Evolutionary conservation across 2,888 invertebrate genomes (phyloP).

Genomic region (Labia minor): DNA sequence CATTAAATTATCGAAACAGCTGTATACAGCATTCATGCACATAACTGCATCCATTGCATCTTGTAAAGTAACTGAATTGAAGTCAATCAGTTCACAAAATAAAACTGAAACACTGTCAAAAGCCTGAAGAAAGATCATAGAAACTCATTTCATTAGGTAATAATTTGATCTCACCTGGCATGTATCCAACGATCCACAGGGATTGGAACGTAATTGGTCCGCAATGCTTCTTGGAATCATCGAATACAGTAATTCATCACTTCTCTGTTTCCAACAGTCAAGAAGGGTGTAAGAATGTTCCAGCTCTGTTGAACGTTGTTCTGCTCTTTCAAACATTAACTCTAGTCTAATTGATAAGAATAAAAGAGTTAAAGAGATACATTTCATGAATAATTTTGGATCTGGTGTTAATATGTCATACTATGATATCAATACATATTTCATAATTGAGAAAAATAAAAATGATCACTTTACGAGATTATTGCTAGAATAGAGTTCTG

Average conservation of each 20-base stretch:
- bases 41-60: constrained; percentile 67
- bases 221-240: constrained; percentile 85
- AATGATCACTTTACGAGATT: too few species aligned
- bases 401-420: not conserved
- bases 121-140: constrained; percentile 42
- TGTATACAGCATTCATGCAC: constrained; percentile 77
- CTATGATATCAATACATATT: constrained; percentile 9
- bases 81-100: constrained; percentile 61
- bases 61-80: constrained; percentile 47
- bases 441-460: too few species aligned
- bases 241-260: constrained; percentile 77
- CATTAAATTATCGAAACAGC: constrained; percentile 70
- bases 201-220: constrained; percentile 52
- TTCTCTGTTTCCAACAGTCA: constrained; percentile 75
- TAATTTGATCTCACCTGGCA: not conserved
- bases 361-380: constrained; percentile 20
- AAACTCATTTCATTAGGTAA: not conserved
- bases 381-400: not conserved
- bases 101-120: constrained; percentile 68
- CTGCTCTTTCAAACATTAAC: constrained; percentile 71
- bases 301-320: constrained; percentile 63
- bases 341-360: constrained; percentile 47
- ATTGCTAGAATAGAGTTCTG: too few species aligned
- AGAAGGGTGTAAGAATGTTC: constrained; percentile 64
- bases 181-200: not conserved